Evolutionary conservation across 23 tunicate genomes (phyloP).

Genomic region (Trididemnum clinides): DNA sequence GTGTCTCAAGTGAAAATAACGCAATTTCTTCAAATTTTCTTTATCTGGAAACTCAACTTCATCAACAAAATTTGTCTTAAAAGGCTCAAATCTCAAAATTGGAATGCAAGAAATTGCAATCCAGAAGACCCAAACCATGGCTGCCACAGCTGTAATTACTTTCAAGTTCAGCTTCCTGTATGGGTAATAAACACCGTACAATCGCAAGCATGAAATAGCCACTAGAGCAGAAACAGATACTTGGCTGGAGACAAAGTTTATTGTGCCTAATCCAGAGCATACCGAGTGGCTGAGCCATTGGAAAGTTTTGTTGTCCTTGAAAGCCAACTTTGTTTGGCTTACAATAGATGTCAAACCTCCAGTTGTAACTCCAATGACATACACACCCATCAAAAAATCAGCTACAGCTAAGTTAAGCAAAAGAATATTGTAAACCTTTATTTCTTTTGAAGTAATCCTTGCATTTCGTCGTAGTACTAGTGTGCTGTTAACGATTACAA

Average conservation of each 20-base stretch:
- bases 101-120: neutral
- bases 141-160: neutral
- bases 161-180: neutral
- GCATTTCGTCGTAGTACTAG: neutral
- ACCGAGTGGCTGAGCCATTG: neutral
- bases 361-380: neutral
- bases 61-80: constrained; percentile 18
- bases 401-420: neutral
- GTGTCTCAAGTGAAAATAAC: neutral
- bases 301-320: neutral
- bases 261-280: neutral
- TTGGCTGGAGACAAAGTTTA: constrained; percentile 35
- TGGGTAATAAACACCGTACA: neutral
- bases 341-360: neutral
- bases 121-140: constrained; percentile 8
- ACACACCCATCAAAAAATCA: constrained; percentile 8
- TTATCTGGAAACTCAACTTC: neutral
- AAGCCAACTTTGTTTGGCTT: neutral
- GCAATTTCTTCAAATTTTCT: neutral
- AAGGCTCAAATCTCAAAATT: neutral
- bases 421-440: constrained; percentile 14
- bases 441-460: neutral
- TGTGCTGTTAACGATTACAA: neutral
- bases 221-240: constrained; percentile 15
- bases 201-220: neutral